Evolutionary conservation across 2,113 vertebrate species (phyloP), one percentile per base, ranked within the genome.

Genomic region (Syrmaticus mikado): DNA sequence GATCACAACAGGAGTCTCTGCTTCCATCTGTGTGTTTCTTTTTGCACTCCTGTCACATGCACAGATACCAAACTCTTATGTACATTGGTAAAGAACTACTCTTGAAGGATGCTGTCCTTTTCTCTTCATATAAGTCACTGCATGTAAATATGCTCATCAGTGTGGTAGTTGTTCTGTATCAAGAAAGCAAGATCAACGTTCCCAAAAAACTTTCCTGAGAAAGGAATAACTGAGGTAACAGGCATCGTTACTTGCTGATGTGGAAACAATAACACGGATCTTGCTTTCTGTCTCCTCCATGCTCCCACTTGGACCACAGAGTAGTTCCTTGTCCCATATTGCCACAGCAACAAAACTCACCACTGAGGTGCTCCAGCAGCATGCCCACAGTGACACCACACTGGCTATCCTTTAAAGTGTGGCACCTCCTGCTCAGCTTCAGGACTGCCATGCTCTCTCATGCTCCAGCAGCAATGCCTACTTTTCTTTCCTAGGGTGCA

Each of bases 241-340:
- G 36, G 3, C 5, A 4, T 10, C 60, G 45, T 19, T 85, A 3
- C 9, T 48, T 79, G 16, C 4, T 52, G 25, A 68, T 20, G 38
- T 4, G 10, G 10, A 72, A 78, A 8, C 8, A 1, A 10, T 18
- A 1, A 3, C 0, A 0, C 6, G 5, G 38, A 52, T 15, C 4
- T n/a, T 20, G n/a, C 7, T 40, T 21, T 48, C 45, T 45, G 1
- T 13, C 50, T 41, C 21, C 28, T 0, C 41, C 13, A 10, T 30
- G 30, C 28, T 40, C 12, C 28, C 7, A 45, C 19, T 13, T 10
- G 8, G 19, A 19, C 18, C 12, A 9, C 21, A 19, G 41, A 45
- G 17, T 13, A 19, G 40, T 24, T 74, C 30, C 40, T n/a, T 58
- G 19, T 41, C 18, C 28, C 30, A 8, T 20, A 66, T 45, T 14